These are phyloP conservation scores for Bugulina stolonifera DNA, from an alignment of 2,888 invertebrate species.

Conservation along the genomic window DNA sequence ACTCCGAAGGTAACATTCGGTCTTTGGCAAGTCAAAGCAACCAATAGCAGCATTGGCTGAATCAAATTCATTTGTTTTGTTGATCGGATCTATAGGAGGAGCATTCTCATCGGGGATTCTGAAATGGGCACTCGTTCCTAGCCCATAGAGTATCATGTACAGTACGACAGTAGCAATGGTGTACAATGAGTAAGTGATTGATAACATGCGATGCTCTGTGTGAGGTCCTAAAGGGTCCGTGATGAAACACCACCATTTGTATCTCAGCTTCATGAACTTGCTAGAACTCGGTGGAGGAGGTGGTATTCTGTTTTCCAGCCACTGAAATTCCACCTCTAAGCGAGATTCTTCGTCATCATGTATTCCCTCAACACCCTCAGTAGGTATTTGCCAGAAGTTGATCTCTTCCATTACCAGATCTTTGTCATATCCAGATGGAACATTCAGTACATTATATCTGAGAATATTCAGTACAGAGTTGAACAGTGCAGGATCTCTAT, in stretches of 20 bases:
- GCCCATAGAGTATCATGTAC: background rate
- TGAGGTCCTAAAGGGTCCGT: slow-evolving; percentile 11
- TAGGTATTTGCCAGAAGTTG: background rate
- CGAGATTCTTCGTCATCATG: background rate
- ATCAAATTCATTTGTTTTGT: background rate
- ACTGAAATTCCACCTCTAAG: slow-evolving; percentile 15
- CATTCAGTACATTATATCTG: slow-evolving; percentile 10
- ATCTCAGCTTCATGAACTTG: background rate
- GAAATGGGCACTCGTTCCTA: background rate
- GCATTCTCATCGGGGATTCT: background rate
- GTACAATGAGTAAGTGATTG: background rate
- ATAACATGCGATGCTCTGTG: background rate
- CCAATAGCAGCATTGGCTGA: background rate
- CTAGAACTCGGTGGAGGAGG: background rate
- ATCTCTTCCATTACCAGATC: slow-evolving; percentile 3
- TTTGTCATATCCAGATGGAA: slow-evolving; percentile 21
- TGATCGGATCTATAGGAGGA: background rate
- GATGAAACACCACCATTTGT: background rate
- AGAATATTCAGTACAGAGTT: slow-evolving; percentile 8
- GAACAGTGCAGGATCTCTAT: slow-evolving; percentile 15
- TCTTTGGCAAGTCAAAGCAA: background rate
- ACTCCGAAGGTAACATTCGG: background rate
- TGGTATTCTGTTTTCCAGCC: slow-evolving; percentile 17
- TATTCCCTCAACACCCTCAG: background rate
- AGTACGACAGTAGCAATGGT: background rate